Conservation (phyloP, 2,797 vertebrate genomes). For the Dipus sagitta region DNA sequence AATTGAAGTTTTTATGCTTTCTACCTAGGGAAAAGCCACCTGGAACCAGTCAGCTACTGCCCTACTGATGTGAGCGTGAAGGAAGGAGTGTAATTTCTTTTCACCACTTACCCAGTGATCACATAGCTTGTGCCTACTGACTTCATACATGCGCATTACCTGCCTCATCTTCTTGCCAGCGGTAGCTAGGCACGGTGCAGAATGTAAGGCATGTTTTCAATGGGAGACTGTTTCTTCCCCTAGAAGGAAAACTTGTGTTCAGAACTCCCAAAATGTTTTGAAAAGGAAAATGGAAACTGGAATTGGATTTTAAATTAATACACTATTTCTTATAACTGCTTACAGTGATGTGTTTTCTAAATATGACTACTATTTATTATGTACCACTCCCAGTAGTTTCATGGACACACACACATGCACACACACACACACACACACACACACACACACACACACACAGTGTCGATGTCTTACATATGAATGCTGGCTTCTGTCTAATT, state of each 20-base stretch:
- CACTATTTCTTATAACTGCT: background rate
- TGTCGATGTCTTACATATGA: background rate
- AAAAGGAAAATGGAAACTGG: slow-evolving; percentile 15
- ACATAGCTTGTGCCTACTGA: fast-evolving
- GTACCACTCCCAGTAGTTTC: background rate
- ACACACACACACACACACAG: background rate
- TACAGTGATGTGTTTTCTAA: background rate
- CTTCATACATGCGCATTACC: fast-evolving
- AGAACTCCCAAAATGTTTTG: background rate
- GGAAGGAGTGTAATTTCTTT: fast-evolving
- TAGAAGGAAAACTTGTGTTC: background rate
- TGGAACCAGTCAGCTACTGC: background rate
- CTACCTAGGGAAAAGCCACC: background rate
- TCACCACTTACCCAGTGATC: background rate
- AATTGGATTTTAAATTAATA: slow-evolving; percentile 48
- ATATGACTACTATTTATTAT: slow-evolving; percentile 11
- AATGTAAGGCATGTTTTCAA: background rate
- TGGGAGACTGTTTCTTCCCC: background rate
- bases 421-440: background rate
- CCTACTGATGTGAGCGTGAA: background rate
- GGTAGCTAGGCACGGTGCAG: background rate
- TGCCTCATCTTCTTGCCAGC: background rate
- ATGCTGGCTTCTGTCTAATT: slow-evolving; percentile 4
- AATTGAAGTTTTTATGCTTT: background rate
- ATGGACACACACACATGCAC: background rate